Evolutionary conservation across 2,113 vertebrate species (phyloP).

Genomic region (Polypterus senegalus): DNA sequence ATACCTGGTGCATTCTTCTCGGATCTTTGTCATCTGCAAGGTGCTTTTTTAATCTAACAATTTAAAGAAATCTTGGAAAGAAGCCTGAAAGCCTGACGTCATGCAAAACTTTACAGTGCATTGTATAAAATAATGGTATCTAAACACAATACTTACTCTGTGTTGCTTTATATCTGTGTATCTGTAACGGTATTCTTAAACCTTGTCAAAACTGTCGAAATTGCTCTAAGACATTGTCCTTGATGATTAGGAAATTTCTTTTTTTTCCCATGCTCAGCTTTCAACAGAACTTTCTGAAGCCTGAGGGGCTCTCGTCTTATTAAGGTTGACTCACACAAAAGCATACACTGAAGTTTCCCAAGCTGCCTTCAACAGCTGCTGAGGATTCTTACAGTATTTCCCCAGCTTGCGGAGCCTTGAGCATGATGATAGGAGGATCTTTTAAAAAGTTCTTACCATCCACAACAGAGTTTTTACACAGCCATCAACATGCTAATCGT

Average conservation of each 20-base stretch:
- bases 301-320: neutral
- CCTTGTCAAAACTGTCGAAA: neutral
- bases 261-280: neutral
- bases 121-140: no score
- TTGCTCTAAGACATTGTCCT: neutral
- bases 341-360: conserved; percentile 4
- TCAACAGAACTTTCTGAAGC: neutral
- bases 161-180: neutral
- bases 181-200: neutral
- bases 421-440: neutral
- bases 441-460: neutral
- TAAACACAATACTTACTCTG: no score
- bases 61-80: no score
- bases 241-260: neutral
- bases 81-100: no score
- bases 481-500: neutral
- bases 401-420: neutral
- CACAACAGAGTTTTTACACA: neutral
- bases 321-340: neutral
- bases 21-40: no score
- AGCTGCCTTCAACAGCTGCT: neutral
- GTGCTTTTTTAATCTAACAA: no score
- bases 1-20: no score
- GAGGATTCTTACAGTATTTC: neutral
- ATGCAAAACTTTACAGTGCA: no score